Base-by-base conservation (phyloP, 2,797 vertebrate genomes). In the Centropyge bicolor region DNA sequence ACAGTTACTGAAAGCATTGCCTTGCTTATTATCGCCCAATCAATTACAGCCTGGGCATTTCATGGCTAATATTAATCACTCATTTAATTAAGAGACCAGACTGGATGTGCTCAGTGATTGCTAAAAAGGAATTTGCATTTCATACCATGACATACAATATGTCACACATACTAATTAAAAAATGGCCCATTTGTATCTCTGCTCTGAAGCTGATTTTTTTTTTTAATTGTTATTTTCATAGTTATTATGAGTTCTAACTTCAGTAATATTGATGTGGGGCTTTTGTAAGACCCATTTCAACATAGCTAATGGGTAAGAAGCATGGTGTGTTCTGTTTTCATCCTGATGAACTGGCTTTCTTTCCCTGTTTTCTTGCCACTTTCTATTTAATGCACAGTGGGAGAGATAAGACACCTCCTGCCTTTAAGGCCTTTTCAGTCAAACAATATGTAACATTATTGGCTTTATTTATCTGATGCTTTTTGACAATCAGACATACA, bases 61-160 rank as follows among this genome's bases (percentile, higher is more conserved):
- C 67, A 52, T 62, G 70, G 73, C 59, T 49, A 40, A 69, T 54
- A 64, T 80, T 63, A 79, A 73, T 82, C 70, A 72, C 51, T 56
- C 72, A 75, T 80, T 78, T 70, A 46, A 78, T 85, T 62, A 66
- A 57, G 56, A 77, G 76, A 84, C 66, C 71, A 55, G 69, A 74
- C 22, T 35, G 48, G 69, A 63, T 24, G 22, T n/a, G 49, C 45
- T 54, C 27, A 3, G 55, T 27, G 51, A 10, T 41, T 41, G 40
- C 12, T 41, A 3, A 36, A 56, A 8, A 43, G 12, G 16, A 57
- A 68, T 69, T 69, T 38, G 64, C 49, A 74, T 24, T 41, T 31
- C 12, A 71, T 5, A 19, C 59, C 17, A 46, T 60, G 36, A 60
- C 24, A 36, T 59, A 57, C 3, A 13, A 16, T 22, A 38, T 24